These are phyloP conservation scores for Lasioglossum villosulum DNA, from an alignment of 2,888 invertebrate genomes.

Conservation along the genomic window DNA sequence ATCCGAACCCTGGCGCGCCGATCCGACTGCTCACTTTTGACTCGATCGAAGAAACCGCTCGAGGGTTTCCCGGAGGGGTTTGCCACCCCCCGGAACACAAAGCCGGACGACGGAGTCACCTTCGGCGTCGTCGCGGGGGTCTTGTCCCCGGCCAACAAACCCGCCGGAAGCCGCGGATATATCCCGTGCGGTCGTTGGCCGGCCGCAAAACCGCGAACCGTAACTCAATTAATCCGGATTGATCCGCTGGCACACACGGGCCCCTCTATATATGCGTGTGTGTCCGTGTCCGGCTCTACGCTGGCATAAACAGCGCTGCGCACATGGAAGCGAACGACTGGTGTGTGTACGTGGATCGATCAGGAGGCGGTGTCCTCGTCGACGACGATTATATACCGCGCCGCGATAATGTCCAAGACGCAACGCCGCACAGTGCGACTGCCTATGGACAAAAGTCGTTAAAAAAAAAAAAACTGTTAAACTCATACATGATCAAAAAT, in stretches of 20 bases:
- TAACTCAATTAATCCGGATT: constrained; percentile 83
- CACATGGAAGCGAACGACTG: background rate
- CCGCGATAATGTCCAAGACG: constrained; percentile 54
- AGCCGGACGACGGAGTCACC: constrained; percentile 31
- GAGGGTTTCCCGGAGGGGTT: background rate
- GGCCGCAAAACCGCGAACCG: constrained; percentile 81
- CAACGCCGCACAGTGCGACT: too few relatives aligned
- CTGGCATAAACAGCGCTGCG: constrained; percentile 38
- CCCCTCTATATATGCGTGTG: background rate
- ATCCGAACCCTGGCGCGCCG: background rate
- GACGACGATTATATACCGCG: constrained; percentile 58
- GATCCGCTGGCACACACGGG: constrained; percentile 72
- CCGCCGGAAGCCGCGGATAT: constrained; percentile 73
- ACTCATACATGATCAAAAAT: too few relatives aligned
- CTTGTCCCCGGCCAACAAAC: constrained; percentile 44
- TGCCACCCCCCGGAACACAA: constrained; percentile 6
- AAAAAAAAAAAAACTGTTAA: too few relatives aligned
- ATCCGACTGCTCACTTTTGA: constrained; percentile 13
- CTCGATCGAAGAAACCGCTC: constrained; percentile 29
- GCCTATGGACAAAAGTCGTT: too few relatives aligned
- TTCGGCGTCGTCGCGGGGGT: constrained; percentile 38
- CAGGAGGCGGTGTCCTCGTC: constrained; percentile 28
- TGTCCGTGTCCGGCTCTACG: background rate
- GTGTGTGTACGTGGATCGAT: constrained; percentile 44
- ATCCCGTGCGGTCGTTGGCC: constrained; percentile 78